phyloP scores from a whole-genome alignment of 2,113 vertebrate species.

The Cebidichthys violaceus region DNA sequence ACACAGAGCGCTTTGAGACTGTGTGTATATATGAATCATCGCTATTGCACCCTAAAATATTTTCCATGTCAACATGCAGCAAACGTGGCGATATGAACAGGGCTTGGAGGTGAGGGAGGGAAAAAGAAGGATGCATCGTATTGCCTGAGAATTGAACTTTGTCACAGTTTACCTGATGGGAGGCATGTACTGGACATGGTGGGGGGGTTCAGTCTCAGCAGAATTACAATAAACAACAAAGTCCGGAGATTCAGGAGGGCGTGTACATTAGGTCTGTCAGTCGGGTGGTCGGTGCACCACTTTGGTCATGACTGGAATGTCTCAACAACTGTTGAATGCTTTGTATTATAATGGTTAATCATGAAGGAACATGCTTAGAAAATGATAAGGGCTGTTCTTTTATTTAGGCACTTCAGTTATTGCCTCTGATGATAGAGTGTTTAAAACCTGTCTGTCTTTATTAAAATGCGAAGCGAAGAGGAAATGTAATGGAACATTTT shows the following conservation, averaged over 20 bases:
- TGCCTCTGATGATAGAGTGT: neutral
- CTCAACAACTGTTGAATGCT: neutral
- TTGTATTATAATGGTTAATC: neutral
- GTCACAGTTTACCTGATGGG: neutral
- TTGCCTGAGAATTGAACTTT: neutral
- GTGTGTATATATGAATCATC: constrained; percentile 83
- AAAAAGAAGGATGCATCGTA: constrained; percentile 27
- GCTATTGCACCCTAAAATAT: constrained; percentile 85
- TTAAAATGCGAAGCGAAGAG: neutral
- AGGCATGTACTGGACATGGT: neutral
- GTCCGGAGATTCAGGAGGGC: neutral
- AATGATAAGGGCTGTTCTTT: neutral
- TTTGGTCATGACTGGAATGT: neutral
- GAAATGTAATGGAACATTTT: constrained; percentile 1
- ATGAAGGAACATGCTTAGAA: neutral
- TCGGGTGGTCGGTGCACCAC: neutral
- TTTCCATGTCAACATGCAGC: constrained; percentile 83
- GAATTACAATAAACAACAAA: neutral
- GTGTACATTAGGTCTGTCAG: neutral
- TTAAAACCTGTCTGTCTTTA: neutral
- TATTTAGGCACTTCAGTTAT: neutral
- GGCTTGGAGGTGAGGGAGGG: constrained; percentile 73
- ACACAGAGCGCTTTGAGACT: constrained; percentile 70
- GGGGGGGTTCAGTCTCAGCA: too few species aligned
- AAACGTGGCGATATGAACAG: constrained; percentile 75